Conservation (phyloP, 2,797 vertebrate genomes). For the Limosa lapponica region DNA sequence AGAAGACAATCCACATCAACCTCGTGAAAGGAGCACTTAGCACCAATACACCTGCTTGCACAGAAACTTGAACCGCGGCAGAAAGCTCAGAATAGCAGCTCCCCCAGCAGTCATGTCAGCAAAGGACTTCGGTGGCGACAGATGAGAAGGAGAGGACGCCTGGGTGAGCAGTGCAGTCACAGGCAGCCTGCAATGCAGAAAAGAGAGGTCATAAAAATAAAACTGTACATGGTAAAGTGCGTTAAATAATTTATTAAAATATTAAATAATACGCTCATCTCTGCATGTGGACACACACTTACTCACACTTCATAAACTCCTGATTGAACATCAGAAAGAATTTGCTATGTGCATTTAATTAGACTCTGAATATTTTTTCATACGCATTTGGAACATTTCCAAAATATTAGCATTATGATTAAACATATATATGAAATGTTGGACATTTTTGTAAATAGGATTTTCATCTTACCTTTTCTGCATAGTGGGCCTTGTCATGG, state of each 20-base stretch:
- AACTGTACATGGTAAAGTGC: not conserved
- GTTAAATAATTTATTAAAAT: not conserved
- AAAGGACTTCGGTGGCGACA: rapidly evolving
- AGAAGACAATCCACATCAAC: not conserved
- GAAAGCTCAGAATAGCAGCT: not conserved
- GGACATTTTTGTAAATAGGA: not conserved
- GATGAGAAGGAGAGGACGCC: rapidly evolving
- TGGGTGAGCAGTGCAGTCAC: not conserved
- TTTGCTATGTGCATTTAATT: constrained; percentile 5
- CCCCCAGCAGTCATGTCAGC: not conserved
- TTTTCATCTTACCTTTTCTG: not conserved
- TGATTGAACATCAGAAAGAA: constrained; percentile 11
- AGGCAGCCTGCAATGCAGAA: not conserved
- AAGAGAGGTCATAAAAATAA: not conserved
- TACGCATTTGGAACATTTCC: not conserved
- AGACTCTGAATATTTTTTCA: not conserved
- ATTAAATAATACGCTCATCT: not conserved
- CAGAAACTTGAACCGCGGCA: not conserved
- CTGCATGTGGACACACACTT: not conserved
- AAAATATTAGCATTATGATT: not conserved
- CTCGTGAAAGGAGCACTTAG: not conserved
- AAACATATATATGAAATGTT: not conserved
- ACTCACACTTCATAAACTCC: not conserved
- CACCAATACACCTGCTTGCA: not conserved
- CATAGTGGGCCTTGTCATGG: not conserved